A percentile compares a stretch with the other conserved stretches of the same genome.
Conservation (phyloP, 2,113 vertebrate species). For the Nestor notabilis region DNA sequence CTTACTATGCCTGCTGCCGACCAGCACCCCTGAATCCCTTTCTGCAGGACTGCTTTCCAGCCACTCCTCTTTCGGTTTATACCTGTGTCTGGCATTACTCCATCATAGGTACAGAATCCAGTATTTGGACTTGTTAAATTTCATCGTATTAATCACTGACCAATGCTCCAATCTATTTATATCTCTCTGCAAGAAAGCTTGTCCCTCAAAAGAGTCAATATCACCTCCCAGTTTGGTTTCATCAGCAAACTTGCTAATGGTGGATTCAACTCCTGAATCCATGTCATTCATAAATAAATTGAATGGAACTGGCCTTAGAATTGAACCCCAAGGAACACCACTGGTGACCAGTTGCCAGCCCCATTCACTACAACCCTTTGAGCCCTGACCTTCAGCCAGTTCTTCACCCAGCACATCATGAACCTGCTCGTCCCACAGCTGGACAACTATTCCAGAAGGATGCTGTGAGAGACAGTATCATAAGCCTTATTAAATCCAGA, state of each 20-base stretch:
- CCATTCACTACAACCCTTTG: neutral
- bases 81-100: neutral
- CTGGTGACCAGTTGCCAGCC: too few species aligned
- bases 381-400: neutral
- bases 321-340: neutral
- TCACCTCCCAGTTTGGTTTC: neutral
- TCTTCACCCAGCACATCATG: neutral
- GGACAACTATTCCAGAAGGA: neutral
- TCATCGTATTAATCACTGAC: neutral
- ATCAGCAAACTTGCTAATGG: neutral
- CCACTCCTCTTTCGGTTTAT: neutral
- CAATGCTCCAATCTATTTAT: neutral
- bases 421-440: neutral
- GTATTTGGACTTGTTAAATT: neutral
- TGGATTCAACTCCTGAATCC: neutral
- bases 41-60: neutral
- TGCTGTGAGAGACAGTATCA: neutral
- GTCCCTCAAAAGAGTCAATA: neutral
- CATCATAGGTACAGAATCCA: neutral
- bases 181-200: neutral
- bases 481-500: neutral
- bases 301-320: neutral
- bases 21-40: neutral
- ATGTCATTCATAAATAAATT: rapidly evolving
- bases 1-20: neutral